Evolutionary conservation across 1,140 invertebrate species (phyloP), one percentile per base, ranked within the genome.

Genomic region (Condylostylus longicornis): DNA sequence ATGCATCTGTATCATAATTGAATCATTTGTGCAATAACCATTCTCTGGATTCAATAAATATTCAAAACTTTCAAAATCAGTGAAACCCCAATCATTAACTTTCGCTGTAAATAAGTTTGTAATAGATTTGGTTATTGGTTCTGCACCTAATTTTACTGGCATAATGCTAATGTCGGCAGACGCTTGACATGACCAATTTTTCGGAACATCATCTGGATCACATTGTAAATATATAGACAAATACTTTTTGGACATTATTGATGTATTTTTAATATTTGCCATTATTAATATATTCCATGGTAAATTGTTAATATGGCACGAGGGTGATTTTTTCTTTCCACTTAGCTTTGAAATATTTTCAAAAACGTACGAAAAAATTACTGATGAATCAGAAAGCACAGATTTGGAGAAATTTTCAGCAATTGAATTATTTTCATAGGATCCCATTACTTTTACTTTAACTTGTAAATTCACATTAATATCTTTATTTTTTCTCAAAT

Each of bases 201-300:
- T 77, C 2, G 85, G 90, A 53, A 96, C 90, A 47, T 87, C 89
- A 56, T 95, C 90, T 5, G 86, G 89, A 61, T 95, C 95, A 65
- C 91, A 86, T 61, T 87, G 78, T n/a, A 84, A 61, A 47, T 82
- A 82, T 69, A 94, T 94, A 19, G 89, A 89, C 28, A 95, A 59
- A 13, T 82, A 85, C 50, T 75, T 76, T 31, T 70, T 67, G n/a
- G n/a, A n/a, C n/a, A n/a, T n/a, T n/a, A n/a, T n/a, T n/a, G n/a
- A n/a, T n/a, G n/a, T n/a, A n/a, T n/a, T n/a, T n/a, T n/a, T n/a
- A n/a, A n/a, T n/a, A 37, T 64, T 64, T 12, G 87, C 91, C 89
- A 98, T 98, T 1, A 95, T 85, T 93, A 99, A 97, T 31, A 98
- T 98, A 68, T 96, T 95, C 93, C 93, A 98, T 40, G 93, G 93